Base-by-base conservation (phyloP, 2,797 vertebrate species). In the Pipistrellus pipistrellus region DNA sequence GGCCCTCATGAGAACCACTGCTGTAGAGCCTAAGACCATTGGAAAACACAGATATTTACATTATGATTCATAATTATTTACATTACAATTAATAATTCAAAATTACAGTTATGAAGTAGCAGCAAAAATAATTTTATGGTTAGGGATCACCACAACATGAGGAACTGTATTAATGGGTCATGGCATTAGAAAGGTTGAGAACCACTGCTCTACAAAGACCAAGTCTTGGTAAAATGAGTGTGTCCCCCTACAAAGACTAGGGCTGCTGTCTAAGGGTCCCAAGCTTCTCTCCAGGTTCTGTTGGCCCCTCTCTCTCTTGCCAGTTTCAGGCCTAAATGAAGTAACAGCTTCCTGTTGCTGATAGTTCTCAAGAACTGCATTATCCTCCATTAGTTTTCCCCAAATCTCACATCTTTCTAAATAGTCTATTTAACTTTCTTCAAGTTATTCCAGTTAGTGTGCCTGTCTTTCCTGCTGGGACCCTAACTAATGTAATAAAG, bases 401-500 rank as follows among this genome's bases (percentile, higher is more conserved):
- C 20, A 88, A 12, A 48, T 48, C 11, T 20, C 12, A 27, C 2
- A 14, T 12, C 78, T 85, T 77, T 14, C 3, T 32, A 82, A 84
- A 78, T 0, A 59, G 38, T 55, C 68, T 48, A 38, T 68, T 78
- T 13, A 13, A 30, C 15, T 48, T 73, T 81, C 77, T 53, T 83
- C 48, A 78, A 0, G 53, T 62, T n/a, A n/a, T 85, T 59, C 4
- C 6, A 6, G 20, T 64, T 35, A 64, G 32, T 30, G 6, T 17
- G 8, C 30, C 41, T 84, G 30, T 68, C 87, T 91, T 53, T 94
- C 23, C 30, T 30, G 30, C 35, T 55, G 30, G 73, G 41, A 62
- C 69, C 10, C 32, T 23, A 13, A 85, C 27, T 57, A 41, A 55
- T 7, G 25, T 10, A 64, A 35, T 27, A 44, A 62, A 3, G 11